Evolutionary conservation across 2,113 vertebrate species (phyloP).

Genomic region (Miniopterus natalensis): DNA sequence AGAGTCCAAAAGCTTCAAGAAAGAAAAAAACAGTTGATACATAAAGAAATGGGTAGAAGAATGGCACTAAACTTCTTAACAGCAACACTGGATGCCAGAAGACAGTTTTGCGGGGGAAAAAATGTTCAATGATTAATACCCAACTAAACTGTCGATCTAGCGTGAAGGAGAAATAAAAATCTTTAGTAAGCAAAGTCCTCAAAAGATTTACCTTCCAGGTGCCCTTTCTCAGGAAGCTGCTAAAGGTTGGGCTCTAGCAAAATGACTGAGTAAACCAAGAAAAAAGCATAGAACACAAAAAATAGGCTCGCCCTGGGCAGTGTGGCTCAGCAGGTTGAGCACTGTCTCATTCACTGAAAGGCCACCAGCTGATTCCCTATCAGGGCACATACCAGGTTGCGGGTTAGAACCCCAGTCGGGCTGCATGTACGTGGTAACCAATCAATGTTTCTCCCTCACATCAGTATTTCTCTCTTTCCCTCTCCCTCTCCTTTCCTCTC

Average conservation of each 20-base stretch:
- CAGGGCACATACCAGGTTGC: not conserved
- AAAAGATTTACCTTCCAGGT: not conserved
- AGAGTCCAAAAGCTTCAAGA: not conserved
- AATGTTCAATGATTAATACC: not conserved
- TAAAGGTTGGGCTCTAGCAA: not conserved
- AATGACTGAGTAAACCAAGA: not conserved
- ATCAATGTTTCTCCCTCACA: not conserved
- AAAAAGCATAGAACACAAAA: not conserved
- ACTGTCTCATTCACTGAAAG: not conserved
- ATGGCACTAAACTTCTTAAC: not conserved
- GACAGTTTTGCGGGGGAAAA: not conserved
- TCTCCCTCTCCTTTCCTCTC: no score
- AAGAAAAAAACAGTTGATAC: not conserved
- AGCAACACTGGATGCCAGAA: not conserved
- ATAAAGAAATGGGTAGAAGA: constrained; percentile 13
- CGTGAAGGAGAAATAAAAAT: not conserved
- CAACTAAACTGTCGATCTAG: not conserved
- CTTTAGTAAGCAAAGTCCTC: not conserved
- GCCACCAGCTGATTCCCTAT: not conserved
- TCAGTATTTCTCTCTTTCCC: not conserved
- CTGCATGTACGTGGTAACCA: not conserved
- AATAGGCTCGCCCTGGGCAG: not conserved
- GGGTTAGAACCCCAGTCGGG: not conserved
- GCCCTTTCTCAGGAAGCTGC: not conserved
- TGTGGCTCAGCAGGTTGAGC: not conserved